These are phyloP conservation scores for Platalea minor DNA, from an alignment of 2,797 vertebrate genomes.

Conservation along the genomic window DNA sequence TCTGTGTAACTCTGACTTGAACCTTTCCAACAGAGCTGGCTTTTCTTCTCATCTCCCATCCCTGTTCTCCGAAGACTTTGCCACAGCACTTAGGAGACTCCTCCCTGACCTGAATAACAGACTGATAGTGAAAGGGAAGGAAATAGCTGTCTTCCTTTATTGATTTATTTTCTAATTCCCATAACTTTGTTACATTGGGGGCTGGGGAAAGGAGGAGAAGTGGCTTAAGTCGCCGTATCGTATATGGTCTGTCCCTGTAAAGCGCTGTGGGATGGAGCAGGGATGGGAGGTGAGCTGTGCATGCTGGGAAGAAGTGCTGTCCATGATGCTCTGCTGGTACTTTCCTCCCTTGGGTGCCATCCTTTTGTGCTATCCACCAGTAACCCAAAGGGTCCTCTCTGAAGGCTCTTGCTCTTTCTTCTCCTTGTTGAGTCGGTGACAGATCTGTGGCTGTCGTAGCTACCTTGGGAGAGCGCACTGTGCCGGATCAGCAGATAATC, in stretches of 20 bases:
- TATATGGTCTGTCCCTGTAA: not conserved
- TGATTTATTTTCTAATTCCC: not conserved
- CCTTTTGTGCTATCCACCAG: not conserved
- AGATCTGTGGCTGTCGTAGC: not conserved
- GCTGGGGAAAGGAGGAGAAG: not conserved
- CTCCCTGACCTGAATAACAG: not conserved
- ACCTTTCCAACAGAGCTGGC: not conserved
- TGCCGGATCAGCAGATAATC: not conserved
- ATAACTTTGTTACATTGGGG: accelerated
- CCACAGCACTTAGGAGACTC: not conserved
- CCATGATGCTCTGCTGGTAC: not conserved
- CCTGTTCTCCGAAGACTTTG: not conserved
- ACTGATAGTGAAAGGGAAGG: not conserved
- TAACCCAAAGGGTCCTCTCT: not conserved
- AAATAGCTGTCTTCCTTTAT: not conserved
- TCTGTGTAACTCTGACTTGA: not conserved
- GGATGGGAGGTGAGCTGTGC: not conserved
- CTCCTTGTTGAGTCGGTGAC: not conserved
- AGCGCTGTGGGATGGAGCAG: not conserved
- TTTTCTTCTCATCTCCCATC: not conserved
- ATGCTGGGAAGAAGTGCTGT: not conserved
- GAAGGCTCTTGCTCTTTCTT: not conserved
- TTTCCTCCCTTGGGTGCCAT: not conserved
- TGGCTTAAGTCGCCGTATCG: accelerated
- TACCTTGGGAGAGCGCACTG: not conserved